Conservation (phyloP, 2,113 vertebrate genomes). For the Malurus cyaneus region DNA sequence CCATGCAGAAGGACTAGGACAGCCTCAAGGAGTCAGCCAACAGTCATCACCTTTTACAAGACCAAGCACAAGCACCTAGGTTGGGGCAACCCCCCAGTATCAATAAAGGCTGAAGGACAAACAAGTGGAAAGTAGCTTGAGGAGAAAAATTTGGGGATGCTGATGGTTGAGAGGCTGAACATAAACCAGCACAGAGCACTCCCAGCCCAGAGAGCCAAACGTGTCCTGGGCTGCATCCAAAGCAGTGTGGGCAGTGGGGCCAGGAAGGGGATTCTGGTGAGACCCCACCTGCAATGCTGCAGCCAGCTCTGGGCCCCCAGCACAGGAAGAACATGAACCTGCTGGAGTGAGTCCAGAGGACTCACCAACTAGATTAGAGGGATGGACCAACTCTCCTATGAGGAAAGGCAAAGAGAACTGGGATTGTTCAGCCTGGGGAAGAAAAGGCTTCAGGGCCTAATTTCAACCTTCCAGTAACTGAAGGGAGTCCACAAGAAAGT, state of each 20-base stretch:
- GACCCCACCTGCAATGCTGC: accelerated
- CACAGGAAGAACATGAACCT: background rate
- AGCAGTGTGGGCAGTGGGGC: accelerated
- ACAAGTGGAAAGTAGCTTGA: background rate
- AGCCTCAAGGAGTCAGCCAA: background rate
- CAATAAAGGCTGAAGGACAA: background rate
- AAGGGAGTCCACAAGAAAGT: background rate
- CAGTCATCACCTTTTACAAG: background rate
- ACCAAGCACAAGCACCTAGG: background rate
- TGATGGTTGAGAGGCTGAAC: accelerated
- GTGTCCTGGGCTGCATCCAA: background rate
- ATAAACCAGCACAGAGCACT: accelerated
- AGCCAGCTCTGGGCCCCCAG: background rate
- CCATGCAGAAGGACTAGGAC: background rate
- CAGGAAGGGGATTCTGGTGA: background rate
- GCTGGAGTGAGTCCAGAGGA: background rate
- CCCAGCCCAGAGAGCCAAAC: background rate
- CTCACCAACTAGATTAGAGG: background rate
- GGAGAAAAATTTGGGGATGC: background rate
- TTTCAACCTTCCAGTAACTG: background rate
- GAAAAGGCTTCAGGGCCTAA: background rate
- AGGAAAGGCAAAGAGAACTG: background rate
- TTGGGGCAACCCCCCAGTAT: background rate
- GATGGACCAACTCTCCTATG: background rate
- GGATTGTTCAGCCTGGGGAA: background rate